A percentile compares a stretch with the other conserved stretches of the same genome.
Evolutionary conservation across 2,888 invertebrate species (phyloP).

Genomic region (Cephus pygmeus): DNA sequence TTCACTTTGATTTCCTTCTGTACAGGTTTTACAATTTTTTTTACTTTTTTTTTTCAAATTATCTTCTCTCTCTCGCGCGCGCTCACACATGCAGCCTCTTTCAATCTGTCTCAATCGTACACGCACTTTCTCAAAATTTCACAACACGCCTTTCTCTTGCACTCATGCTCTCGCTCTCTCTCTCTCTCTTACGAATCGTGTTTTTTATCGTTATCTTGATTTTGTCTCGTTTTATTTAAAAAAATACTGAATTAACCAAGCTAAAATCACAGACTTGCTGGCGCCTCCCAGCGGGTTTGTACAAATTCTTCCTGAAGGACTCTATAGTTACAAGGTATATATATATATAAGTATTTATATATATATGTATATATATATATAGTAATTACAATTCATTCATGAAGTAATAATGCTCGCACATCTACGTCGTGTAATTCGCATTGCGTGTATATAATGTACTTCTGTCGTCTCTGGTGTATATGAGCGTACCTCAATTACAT

Average conservation of each 20-base stretch:
- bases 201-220: constrained; percentile 32
- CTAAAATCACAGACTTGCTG: constrained; percentile 66
- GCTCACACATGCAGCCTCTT: neutral
- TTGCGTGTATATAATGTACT: constrained; percentile 20
- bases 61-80: neutral
- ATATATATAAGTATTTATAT: constrained; percentile 32
- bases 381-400: constrained; percentile 47
- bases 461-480: constrained; percentile 20
- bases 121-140: neutral
- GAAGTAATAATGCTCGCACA: constrained; percentile 34
- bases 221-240: constrained; percentile 60
- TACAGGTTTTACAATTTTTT: neutral
- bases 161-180: neutral
- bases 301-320: constrained; percentile 66
- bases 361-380: constrained; percentile 39
- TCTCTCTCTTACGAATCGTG: neutral
- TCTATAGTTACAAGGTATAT: constrained; percentile 56
- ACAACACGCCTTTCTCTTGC: neutral
- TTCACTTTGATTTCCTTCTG: neutral
- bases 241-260: constrained; percentile 67
- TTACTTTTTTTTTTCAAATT: neutral
- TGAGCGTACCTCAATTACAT: constrained; percentile 7
- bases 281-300: constrained; percentile 56
- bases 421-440: constrained; percentile 19
- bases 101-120: neutral